A percentile compares a stretch with the other conserved stretches of the same genome.
phyloP scores from a whole-genome alignment of 2,113 vertebrate genomes.

The Sylvicapra grimmia region DNA sequence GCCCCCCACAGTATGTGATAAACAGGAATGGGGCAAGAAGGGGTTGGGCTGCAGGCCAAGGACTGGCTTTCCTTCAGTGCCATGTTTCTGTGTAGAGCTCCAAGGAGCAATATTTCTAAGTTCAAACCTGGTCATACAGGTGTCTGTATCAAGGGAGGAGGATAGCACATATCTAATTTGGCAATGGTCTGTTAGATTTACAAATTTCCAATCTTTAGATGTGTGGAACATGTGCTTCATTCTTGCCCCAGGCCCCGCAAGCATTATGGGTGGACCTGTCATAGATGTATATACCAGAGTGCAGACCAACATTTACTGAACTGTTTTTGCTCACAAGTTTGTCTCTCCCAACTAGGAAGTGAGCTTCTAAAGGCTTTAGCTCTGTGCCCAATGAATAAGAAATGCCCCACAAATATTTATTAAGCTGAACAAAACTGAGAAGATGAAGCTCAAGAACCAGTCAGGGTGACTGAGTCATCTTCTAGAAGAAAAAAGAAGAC shows the following conservation, averaged over 20 bases:
- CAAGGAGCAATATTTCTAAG: not conserved
- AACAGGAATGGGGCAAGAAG: too few species aligned
- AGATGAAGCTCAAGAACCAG: not conserved
- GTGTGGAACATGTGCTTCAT: not conserved
- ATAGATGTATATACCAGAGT: not conserved
- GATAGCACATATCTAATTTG: not conserved
- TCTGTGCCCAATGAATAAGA: not conserved
- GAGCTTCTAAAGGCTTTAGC: not conserved
- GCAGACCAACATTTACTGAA: not conserved
- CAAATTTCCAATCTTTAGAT: not conserved
- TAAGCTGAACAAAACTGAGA: not conserved
- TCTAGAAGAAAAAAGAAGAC: not conserved
- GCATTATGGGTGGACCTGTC: not conserved
- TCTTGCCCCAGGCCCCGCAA: not conserved
- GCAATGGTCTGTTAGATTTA: not conserved
- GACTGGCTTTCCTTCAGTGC: not conserved
- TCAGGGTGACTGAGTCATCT: not conserved
- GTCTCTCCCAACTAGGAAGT: not conserved
- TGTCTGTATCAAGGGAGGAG: not conserved
- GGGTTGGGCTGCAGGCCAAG: not conserved
- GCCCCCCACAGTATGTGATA: accelerated
- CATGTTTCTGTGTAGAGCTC: not conserved
- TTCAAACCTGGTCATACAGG: not conserved
- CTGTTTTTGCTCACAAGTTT: not conserved
- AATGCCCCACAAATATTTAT: not conserved